Evolutionary conservation across 2,113 vertebrate species (phyloP), one percentile per base, ranked within the genome.

Genomic region (Polypterus bichir): DNA sequence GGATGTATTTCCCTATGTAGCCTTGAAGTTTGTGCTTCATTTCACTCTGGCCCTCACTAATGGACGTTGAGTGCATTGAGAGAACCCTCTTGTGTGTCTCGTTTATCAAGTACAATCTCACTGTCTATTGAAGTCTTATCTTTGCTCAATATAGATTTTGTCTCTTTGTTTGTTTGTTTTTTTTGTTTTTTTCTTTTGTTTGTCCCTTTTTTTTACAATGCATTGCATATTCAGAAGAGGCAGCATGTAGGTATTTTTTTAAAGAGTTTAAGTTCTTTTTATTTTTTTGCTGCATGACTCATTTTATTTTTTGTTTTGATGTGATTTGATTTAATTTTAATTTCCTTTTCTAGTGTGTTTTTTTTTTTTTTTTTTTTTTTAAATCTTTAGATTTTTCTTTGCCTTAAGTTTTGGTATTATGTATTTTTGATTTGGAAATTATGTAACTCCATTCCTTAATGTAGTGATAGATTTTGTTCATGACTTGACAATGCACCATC

Each of bases 101-200:
- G 64, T 78, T 69, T 69, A 64, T 68, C 69, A 69, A 68, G 65
- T 73, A 68, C 65, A 73, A 46, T 67, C 73, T 65, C 66, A 57
- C 64, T 77, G 71, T 78, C 61, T 79, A 72, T 76, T 67, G 74
- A 80, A 73, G 68, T 84, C 68, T 76, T 2, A 63, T 77, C 61
- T 75, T 69, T 76, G 70, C 82, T 86, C 75, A 84, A 82, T 78
- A 76, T 68, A 74, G 77, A 60, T 83, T 68, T 81, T n/a, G n/a
- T n/a, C n/a, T n/a, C 48, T 2, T 9, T 2, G 4, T 9, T 60
- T 6, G 3, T 3, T 63, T 3, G 56, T 2, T 3, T 49, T 64
- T 54, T 60, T 65, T 52, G 10, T 55, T 51, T 61, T 4, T 0
- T 62, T 56, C 53, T 46, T 0, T 0, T 74, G 81, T 76, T 73